Percentiles rank a stretch among this genome's conserved stretches.
phyloP scores from a whole-genome alignment of 2,888 invertebrate species.

The Pyrgus malvae region DNA sequence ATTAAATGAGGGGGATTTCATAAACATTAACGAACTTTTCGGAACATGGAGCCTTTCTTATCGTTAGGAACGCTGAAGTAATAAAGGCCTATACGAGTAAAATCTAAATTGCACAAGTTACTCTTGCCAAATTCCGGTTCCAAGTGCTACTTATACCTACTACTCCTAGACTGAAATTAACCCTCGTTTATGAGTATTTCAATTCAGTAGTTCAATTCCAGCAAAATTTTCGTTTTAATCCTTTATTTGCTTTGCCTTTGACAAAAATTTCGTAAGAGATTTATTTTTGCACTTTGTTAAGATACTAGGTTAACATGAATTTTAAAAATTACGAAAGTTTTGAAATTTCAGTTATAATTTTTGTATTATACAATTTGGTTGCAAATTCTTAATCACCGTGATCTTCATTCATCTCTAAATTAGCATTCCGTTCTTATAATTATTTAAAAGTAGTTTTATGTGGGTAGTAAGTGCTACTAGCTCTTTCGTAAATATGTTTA shows the following conservation, averaged over 20 bases:
- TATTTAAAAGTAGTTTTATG: too few species aligned
- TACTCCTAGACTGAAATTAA: constrained; percentile 24
- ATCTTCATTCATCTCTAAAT: too few species aligned
- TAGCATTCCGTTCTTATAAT: too few species aligned
- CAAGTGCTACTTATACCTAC: constrained; percentile 23
- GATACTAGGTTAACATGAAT: too few species aligned
- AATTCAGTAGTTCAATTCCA: constrained; percentile 14
- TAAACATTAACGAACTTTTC: constrained; percentile 25
- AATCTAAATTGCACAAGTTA: constrained; percentile 27
- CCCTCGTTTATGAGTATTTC: constrained; percentile 26
- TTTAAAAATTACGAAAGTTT: too few species aligned
- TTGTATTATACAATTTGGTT: too few species aligned
- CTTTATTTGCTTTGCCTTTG: neutral
- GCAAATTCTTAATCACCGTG: too few species aligned
- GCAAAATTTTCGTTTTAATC: constrained; percentile 9
- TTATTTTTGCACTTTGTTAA: too few species aligned
- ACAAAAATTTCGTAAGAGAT: too few species aligned
- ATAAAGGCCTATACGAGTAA: constrained; percentile 26
- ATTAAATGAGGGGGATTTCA: constrained; percentile 24
- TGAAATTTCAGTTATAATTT: too few species aligned
- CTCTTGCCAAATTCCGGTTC: constrained; percentile 25
- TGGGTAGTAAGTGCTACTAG: too few species aligned
- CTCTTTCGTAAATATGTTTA: too few species aligned
- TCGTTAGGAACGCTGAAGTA: constrained; percentile 23
- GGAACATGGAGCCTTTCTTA: constrained; percentile 24